Base-by-base conservation (phyloP, 2,888 invertebrate species). In the Lithodes maja region DNA sequence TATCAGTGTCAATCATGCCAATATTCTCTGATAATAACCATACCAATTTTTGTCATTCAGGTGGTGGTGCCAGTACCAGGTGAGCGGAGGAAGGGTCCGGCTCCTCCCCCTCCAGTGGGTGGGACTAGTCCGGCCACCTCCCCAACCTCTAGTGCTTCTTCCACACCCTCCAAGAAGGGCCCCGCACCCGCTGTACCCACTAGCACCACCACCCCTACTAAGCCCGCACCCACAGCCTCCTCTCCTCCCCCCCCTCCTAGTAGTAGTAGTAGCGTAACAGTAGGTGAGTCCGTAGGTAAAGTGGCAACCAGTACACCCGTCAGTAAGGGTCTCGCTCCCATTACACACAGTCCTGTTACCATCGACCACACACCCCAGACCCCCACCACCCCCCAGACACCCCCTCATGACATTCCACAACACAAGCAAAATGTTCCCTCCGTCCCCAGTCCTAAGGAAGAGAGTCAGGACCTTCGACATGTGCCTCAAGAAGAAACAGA, bases 11-110 rank as follows among this genome's bases (percentile, higher is more conserved):
- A 49, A 78, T 50, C 50, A 9, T 78, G 78, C 50, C n/a, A 78
- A 49, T n/a, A 50, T 71, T 83, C 9, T 33, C 33, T 33, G 2
- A 55, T 55, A 7, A 55, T 53, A 54, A 55, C 9, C 15, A 75
- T 71, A n/a, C 53, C 80, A 68, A 49, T 69, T 74, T 9, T 71
- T 3, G 68, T 86, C 77, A 77, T 86, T 88, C 88, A 91, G 91
- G 86, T 86, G 74, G 87, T 85, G 33, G 83, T 86, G 69, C 81
- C 91, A 81, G 95, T 95, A 90, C 94, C 94, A 82, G 93, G 93
- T 82, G 95, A 95, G 92, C 94, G 95, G 90, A 94, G 95, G 93
- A 97, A 97, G 94, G 97, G 97, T 90, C 97, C 97, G 90, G 97
- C 97, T 78, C 97, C 97, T 12, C 95, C 95, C 87, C 97, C 97